These are phyloP conservation scores for Eupleurogrammus muticus DNA, from an alignment of 2,797 vertebrate genomes.

Conservation along the genomic window DNA sequence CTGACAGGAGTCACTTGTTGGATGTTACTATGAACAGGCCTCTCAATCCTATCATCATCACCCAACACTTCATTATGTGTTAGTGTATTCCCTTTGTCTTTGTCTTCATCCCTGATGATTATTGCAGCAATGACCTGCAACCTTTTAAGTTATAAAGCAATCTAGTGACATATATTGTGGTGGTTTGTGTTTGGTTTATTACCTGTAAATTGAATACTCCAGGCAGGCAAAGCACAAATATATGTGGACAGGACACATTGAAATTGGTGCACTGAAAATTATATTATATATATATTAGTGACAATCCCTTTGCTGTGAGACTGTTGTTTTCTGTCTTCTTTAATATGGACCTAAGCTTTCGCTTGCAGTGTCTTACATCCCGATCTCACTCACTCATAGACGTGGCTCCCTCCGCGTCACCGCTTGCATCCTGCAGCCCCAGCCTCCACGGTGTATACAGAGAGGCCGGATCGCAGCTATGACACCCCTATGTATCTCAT, in stretches of 20 bases:
- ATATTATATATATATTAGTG: no score
- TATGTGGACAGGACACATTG: no score
- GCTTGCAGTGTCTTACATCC: slow-evolving; percentile 15
- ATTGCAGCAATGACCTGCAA: slow-evolving; percentile 22
- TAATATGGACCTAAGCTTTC: not conserved
- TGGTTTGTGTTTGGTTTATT: slow-evolving; percentile 13
- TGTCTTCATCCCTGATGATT: slow-evolving; percentile 37
- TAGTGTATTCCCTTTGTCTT: slow-evolving; percentile 54
- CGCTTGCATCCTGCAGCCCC: slow-evolving; percentile 27
- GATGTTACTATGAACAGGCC: slow-evolving; percentile 53
- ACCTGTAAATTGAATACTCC: not conserved
- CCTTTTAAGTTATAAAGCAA: slow-evolving; percentile 6
- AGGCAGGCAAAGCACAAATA: slow-evolving; percentile 5
- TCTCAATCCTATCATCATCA: slow-evolving; percentile 70
- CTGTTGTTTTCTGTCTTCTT: slow-evolving; percentile 3
- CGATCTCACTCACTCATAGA: slow-evolving; percentile 7
- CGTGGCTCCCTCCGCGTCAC: slow-evolving; percentile 25
- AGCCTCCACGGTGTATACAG: slow-evolving; percentile 37
- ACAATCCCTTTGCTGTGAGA: no score
- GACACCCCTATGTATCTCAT: slow-evolving; percentile 81
- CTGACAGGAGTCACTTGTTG: slow-evolving; percentile 41
- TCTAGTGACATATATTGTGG: not conserved
- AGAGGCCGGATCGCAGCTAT: slow-evolving; percentile 65
- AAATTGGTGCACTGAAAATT: no score
- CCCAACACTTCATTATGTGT: slow-evolving; percentile 52